These are phyloP conservation scores for Glomeris marginata DNA, from an alignment of 2,888 invertebrate species.

Conservation along the genomic window DNA sequence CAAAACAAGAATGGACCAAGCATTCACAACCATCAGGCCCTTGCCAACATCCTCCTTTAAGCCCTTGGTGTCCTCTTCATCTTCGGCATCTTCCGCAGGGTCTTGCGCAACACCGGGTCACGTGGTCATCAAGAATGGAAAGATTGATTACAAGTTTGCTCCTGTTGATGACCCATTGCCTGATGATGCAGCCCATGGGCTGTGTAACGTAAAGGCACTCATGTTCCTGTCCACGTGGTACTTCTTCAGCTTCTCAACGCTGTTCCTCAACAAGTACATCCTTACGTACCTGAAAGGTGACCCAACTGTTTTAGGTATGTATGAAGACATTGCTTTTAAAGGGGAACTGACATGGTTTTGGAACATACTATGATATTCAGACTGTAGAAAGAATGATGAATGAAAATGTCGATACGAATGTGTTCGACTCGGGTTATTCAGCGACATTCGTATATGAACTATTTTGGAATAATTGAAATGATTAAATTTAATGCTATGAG, in stretches of 20 bases:
- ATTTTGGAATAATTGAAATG: too few species aligned
- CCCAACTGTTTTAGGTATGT: slow-evolving; percentile 52
- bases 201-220: slow-evolving; percentile 43
- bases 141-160: not conserved
- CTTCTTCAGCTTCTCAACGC: slow-evolving; percentile 57
- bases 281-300: slow-evolving; percentile 53
- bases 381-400: too few species aligned
- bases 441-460: too few species aligned
- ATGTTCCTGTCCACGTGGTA: slow-evolving; percentile 53
- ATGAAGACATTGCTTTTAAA: too few species aligned
- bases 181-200: slow-evolving; percentile 28
- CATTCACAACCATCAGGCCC: too few species aligned
- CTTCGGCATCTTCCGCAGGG: not conserved
- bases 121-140: not conserved
- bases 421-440: too few species aligned
- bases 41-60: too few species aligned
- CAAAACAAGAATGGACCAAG: too few species aligned
- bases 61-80: not conserved
- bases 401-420: too few species aligned
- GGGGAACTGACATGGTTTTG: too few species aligned
- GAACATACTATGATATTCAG: too few species aligned
- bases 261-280: slow-evolving; percentile 63
- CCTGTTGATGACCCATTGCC: slow-evolving; percentile 9
- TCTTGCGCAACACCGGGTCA: not conserved
- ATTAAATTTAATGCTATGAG: too few species aligned